Evolutionary conservation across 2,113 vertebrate species (phyloP).

Genomic region (Poeciliopsis prolifica): DNA sequence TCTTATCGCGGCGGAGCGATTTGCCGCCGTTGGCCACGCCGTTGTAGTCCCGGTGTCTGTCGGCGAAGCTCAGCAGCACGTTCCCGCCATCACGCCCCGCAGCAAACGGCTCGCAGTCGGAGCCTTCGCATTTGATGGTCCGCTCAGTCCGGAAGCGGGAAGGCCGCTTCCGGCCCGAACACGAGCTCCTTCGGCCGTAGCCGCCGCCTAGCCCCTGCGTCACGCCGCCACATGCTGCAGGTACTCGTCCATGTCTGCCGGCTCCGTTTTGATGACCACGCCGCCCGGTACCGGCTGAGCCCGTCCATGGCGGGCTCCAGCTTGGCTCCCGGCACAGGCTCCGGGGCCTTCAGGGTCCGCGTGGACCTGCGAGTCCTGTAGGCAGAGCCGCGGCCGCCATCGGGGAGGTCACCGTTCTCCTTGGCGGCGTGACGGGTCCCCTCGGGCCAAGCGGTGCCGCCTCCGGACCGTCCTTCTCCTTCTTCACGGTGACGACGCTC

Average conservation of each 20-base stretch:
- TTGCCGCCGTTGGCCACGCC: conserved; percentile 78
- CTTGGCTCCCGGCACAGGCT: conserved; percentile 76
- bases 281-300: conserved; percentile 74
- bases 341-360: conserved; percentile 84
- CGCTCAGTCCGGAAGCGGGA: conserved; percentile 77
- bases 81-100: conserved; percentile 78
- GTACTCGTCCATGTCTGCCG: conserved; percentile 75
- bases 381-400: conserved; percentile 79
- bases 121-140: conserved; percentile 81
- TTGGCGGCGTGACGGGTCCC: conserved; percentile 88
- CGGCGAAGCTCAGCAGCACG: conserved; percentile 65
- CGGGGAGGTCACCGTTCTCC: conserved; percentile 84
- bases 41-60: conserved; percentile 81
- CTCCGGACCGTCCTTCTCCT: conserved; percentile 82
- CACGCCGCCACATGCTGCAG: conserved; percentile 29
- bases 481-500: conserved; percentile 85
- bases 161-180: conserved; percentile 81
- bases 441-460: conserved; percentile 75
- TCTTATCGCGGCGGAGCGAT: conserved; percentile 82
- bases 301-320: conserved; percentile 81
- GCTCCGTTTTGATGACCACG: conserved; percentile 74
- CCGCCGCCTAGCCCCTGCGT: conserved; percentile 65
- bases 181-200: conserved; percentile 75
- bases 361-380: conserved; percentile 92
- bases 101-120: conserved; percentile 69